Conservation (phyloP, 2,797 vertebrate genomes). For the Sebastes elongatus region DNA sequence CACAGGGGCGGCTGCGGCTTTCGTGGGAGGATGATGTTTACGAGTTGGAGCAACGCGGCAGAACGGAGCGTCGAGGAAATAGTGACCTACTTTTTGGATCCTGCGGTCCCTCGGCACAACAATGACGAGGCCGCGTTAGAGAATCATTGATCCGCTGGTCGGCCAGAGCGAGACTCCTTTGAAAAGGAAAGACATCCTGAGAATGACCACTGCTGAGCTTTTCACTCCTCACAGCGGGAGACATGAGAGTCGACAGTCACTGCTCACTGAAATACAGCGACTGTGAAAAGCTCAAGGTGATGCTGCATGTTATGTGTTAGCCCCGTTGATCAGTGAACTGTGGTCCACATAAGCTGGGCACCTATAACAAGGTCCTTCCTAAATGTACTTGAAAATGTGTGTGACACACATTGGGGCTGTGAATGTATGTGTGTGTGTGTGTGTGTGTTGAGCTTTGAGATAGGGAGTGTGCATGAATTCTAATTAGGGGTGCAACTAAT, state of each 20-base stretch:
- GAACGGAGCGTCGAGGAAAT: constrained; percentile 43
- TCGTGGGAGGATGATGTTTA: constrained; percentile 58
- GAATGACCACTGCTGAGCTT: constrained; percentile 1
- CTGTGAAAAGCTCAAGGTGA: constrained; percentile 7
- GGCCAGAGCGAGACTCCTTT: not conserved
- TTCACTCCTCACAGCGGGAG: not conserved
- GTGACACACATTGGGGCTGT: not conserved
- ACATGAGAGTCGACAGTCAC: not conserved
- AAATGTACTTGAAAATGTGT: not conserved
- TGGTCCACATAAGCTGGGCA: not conserved
- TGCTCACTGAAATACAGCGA: not conserved
- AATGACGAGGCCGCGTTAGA: not conserved
- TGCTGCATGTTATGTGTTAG: not conserved
- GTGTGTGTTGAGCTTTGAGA: not conserved
- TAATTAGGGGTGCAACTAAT: not conserved
- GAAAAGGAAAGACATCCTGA: not conserved
- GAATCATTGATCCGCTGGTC: constrained; percentile 17
- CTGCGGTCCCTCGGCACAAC: not conserved
- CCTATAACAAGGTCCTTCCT: not conserved
- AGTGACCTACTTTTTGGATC: constrained; percentile 60
- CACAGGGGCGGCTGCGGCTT: constrained; percentile 36
- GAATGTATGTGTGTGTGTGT: not conserved
- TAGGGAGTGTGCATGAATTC: not conserved
- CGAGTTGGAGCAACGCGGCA: constrained; percentile 15
- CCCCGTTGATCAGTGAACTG: not conserved